Evolutionary conservation across 1,140 invertebrate species (phyloP).

Genomic region (Diabrotica virgifera): DNA sequence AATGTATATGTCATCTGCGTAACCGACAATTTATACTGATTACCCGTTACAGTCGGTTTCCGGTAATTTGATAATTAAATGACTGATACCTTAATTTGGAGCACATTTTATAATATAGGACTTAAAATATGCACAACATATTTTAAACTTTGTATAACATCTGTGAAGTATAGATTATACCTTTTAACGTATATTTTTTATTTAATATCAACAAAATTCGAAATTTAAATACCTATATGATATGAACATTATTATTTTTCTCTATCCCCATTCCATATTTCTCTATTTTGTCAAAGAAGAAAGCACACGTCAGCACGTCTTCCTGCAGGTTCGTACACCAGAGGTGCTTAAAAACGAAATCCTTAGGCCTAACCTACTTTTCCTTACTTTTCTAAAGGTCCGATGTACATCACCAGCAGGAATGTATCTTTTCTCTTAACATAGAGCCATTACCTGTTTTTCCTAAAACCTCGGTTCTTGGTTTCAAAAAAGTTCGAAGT

Average conservation of each 20-base stretch:
- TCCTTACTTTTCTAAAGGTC: conserved; percentile 23
- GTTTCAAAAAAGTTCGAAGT: conserved; percentile 6
- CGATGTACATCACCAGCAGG: conserved; percentile 28
- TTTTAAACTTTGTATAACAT: too few relatives aligned
- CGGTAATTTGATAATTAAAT: too few relatives aligned
- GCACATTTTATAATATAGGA: too few relatives aligned
- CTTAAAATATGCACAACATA: too few relatives aligned
- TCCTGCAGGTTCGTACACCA: conserved; percentile 30
- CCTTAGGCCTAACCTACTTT: conserved; percentile 30
- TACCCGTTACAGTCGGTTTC: too few relatives aligned
- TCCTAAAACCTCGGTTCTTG: conserved; percentile 28
- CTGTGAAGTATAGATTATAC: too few relatives aligned
- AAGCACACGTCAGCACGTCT: not conserved
- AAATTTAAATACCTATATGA: too few relatives aligned
- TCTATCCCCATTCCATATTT: not conserved
- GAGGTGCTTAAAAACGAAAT: conserved; percentile 19
- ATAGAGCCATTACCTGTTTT: conserved; percentile 25
- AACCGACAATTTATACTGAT: too few relatives aligned
- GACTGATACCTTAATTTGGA: too few relatives aligned
- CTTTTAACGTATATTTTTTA: too few relatives aligned
- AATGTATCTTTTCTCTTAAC: conserved; percentile 26
- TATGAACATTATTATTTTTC: not conserved
- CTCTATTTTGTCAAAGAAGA: conserved; percentile 2
- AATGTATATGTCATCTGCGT: too few relatives aligned
- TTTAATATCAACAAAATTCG: too few relatives aligned